Evolutionary conservation across 2,888 invertebrate genomes (phyloP), one percentile per base, ranked within the genome.

Genomic region (Lathronympha strigana): DNA sequence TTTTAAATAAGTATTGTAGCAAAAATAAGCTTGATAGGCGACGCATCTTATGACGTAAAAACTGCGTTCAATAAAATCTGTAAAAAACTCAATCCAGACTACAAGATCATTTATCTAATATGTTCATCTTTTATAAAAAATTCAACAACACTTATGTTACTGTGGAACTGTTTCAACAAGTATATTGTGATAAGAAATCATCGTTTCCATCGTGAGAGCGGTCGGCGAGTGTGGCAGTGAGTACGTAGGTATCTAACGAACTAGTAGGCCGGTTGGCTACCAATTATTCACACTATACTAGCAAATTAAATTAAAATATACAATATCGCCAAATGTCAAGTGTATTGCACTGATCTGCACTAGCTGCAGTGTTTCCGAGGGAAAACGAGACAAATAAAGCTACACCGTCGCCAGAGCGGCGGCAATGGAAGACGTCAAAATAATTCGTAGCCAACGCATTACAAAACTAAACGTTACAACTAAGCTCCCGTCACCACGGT

Each of bases 31-130:
- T 71, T 68, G 78, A 79, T 78, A 78, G 87, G 86, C 90, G 90
- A 78, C 84, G 84, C 75, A 79, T 54, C 78, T 75, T 67, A 55
- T 72, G 68, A 75, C 69, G 69, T 73, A 80, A 78, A 80, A 81
- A 83, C 78, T 79, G 84, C 81, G 72, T 82, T 77, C 76, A 90
- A 90, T 91, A 91, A 90, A 91, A 89, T 91, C 88, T 91, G 82
- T 86, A 83, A 84, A 86, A 86, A 90, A 86, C 85, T 86, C 89
- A 92, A 90, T 89, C 92, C 92, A 91, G 92, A 92, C 87, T 92
- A 92, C 92, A 91, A 92, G 91, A 92, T 91, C 91, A 88, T 87
- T 86, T 84, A 79, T 91, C 88, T 91, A 88, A 88, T 90, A 89
- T 87, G 87, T 87, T 84, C 79, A 87, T 90, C 85, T 86, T 88